A percentile compares a stretch with the other conserved stretches of the same genome.
These are phyloP conservation scores for Leucozona laternaria DNA, from an alignment of 2,888 invertebrate species.

Conservation along the genomic window DNA sequence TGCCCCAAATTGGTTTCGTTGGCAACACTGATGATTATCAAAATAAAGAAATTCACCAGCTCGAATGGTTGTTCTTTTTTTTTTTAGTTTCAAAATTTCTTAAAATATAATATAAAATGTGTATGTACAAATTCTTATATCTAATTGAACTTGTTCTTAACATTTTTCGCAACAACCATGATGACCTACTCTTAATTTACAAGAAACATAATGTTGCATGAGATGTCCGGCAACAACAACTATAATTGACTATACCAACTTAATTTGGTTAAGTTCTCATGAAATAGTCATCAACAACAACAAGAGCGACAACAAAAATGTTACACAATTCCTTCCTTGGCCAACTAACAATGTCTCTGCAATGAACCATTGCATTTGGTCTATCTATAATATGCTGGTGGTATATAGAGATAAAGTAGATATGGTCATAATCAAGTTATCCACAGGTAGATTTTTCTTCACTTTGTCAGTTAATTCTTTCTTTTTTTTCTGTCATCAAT, in stretches of 20 bases:
- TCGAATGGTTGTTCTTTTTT: too few relatives aligned
- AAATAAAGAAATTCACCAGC: too few relatives aligned
- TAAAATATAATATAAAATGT: background rate
- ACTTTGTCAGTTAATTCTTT: slow-evolving; percentile 38
- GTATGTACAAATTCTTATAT: background rate
- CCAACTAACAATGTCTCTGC: slow-evolving; percentile 31
- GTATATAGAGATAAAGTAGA: too few relatives aligned
- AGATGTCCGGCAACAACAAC: slow-evolving; percentile 27
- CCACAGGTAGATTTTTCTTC: slow-evolving; percentile 26
- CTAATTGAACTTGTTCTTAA: background rate
- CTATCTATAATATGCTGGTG: background rate
- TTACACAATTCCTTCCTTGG: slow-evolving; percentile 58
- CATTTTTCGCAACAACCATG: background rate
- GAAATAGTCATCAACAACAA: slow-evolving; percentile 32
- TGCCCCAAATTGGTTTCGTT: too few relatives aligned
- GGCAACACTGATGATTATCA: too few relatives aligned
- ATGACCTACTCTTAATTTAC: slow-evolving; percentile 60
- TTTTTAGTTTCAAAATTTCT: too few relatives aligned
- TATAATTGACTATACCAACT: slow-evolving; percentile 56
- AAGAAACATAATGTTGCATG: slow-evolving; percentile 4
- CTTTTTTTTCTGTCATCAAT: slow-evolving; percentile 15
- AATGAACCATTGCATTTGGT: slow-evolving; percentile 13
- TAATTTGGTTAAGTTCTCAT: slow-evolving; percentile 64
- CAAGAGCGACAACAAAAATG: slow-evolving; percentile 58
- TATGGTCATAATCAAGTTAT: slow-evolving; percentile 57